These are phyloP conservation scores for Mellilla xanthometata DNA, from an alignment of 2,888 invertebrate genomes.

Conservation along the genomic window DNA sequence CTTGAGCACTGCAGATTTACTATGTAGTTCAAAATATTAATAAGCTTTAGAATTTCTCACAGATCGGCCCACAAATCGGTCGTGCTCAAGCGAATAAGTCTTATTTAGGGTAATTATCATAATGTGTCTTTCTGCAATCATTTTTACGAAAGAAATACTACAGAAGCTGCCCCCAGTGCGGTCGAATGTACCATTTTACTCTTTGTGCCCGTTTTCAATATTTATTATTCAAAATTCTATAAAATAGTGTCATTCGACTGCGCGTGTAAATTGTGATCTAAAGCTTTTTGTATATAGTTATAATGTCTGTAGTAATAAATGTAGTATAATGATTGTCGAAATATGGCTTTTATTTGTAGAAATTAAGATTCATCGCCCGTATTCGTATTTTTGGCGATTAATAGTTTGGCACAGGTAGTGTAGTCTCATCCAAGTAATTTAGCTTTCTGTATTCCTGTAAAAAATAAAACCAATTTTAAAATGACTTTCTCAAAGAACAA, in stretches of 20 bases:
- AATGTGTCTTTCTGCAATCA: conserved; percentile 74
- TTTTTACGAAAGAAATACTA: conserved; percentile 69
- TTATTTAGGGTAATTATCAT: conserved; percentile 52
- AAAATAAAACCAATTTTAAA: conserved; percentile 1
- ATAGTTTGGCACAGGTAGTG: conserved; percentile 37
- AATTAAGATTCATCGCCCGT: background rate
- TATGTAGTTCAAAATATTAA: conserved; percentile 4
- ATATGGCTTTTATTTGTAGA: conserved; percentile 50
- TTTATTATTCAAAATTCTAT: conserved; percentile 1
- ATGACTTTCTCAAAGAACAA: too few species aligned
- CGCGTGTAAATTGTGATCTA: conserved; percentile 56
- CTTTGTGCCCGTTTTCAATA: conserved; percentile 15
- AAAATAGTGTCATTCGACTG: conserved; percentile 38
- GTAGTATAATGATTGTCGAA: conserved; percentile 76
- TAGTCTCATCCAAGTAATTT: conserved; percentile 39
- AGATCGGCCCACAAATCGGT: conserved; percentile 11
- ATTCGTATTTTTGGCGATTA: background rate
- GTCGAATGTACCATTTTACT: conserved; percentile 39
- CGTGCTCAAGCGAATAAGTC: conserved; percentile 37
- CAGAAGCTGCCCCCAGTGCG: conserved; percentile 56
- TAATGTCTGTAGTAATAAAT: conserved; percentile 63
- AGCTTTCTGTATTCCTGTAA: conserved; percentile 53
- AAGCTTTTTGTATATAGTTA: conserved; percentile 69
- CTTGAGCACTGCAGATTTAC: conserved; percentile 35
- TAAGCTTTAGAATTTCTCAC: background rate